Conservation (phyloP, 1,140 invertebrate species). For the Aphelenchoides avenae region DNA sequence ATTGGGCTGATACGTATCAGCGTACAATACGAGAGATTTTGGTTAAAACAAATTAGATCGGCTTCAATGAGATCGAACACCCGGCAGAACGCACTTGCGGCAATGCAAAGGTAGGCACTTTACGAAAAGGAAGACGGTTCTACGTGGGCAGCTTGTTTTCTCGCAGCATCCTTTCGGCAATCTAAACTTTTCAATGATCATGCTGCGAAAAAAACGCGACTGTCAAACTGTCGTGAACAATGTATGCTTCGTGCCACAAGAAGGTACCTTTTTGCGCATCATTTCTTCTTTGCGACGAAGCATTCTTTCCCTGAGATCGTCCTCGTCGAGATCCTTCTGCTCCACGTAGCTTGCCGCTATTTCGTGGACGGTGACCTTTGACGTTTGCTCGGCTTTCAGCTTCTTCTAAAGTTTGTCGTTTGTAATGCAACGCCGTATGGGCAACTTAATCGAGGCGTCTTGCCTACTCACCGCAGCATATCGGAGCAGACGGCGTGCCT, state of each 20-base stretch:
- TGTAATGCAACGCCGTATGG: not conserved
- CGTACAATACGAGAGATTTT: too few species aligned
- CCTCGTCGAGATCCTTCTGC: constrained; percentile 25
- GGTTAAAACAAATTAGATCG: too few species aligned
- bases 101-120: too few species aligned
- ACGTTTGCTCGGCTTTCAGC: not conserved
- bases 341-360: constrained; percentile 27
- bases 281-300: constrained; percentile 24
- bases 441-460: not conserved
- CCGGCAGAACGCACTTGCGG: too few species aligned
- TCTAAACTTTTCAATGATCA: constrained; percentile 4
- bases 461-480: not conserved
- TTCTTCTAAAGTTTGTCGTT: constrained; percentile 3
- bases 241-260: not conserved
- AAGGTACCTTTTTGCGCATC: constrained; percentile 1
- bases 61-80: too few species aligned
- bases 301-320: constrained; percentile 15
- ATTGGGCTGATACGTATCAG: too few species aligned
- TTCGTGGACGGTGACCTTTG: constrained; percentile 14
- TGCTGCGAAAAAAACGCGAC: too few species aligned
- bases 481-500: constrained; percentile 3
- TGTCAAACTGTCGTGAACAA: too few species aligned
- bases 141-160: too few species aligned
- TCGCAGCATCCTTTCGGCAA: constrained; percentile 13
- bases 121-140: too few species aligned